phyloP scores from a whole-genome alignment of 2,888 invertebrate genomes.

The Thereva nobilitata region DNA sequence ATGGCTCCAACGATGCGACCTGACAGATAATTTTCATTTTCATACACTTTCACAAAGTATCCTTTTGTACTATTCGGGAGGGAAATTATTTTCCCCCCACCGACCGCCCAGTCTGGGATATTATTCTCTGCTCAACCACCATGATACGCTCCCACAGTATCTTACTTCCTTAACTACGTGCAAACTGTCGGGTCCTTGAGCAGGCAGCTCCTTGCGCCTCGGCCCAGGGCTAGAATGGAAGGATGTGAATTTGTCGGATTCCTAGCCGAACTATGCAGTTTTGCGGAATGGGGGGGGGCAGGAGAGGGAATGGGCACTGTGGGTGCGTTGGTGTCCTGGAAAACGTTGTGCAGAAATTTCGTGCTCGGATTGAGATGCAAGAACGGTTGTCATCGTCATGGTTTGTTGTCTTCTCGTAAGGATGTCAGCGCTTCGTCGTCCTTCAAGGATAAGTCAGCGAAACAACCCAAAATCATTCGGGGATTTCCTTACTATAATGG shows the following conservation, averaged over 20 bases:
- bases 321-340: not conserved
- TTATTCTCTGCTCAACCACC: not conserved
- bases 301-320: conserved; percentile 2
- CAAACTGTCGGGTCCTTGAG: too few relatives aligned
- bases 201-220: too few relatives aligned
- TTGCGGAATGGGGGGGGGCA: not conserved
- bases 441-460: conserved; percentile 27
- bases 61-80: conserved; percentile 29
- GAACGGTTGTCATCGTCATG: conserved; percentile 28
- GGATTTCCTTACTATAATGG: not conserved
- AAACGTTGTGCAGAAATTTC: conserved; percentile 27
- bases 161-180: too few relatives aligned
- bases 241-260: not conserved
- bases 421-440: conserved; percentile 8
- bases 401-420: conserved; percentile 28
- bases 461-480: conserved; percentile 8
- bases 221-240: not conserved
- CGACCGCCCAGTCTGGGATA: not conserved
- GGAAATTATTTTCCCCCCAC: conserved; percentile 25
- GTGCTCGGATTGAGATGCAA: conserved; percentile 32
- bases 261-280: not conserved
- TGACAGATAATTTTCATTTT: conserved; percentile 41
- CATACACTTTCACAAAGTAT: conserved; percentile 33
- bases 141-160: too few relatives aligned
- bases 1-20: conserved; percentile 41